Evolutionary conservation across 2,888 invertebrate species (phyloP).

Genomic region (Leuctra nigra): DNA sequence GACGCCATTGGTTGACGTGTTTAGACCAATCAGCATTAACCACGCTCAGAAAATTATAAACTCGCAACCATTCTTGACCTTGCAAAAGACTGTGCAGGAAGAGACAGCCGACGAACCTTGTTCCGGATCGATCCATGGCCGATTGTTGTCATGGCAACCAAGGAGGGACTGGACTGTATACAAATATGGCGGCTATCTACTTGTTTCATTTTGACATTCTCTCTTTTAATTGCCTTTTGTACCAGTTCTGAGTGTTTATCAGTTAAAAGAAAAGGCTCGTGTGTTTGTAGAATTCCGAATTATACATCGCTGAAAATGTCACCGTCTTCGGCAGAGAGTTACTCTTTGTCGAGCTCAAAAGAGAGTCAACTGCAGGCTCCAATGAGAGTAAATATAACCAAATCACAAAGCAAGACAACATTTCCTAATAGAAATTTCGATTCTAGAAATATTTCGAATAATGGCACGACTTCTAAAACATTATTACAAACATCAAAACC

Average conservation of each 20-base stretch:
- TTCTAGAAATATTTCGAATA: not conserved
- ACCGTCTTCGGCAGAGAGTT: too few relatives aligned
- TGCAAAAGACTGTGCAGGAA: not conserved
- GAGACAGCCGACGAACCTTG: not conserved
- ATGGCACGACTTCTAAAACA: not conserved
- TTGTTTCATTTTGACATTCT: too few relatives aligned
- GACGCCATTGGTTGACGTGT: constrained; percentile 28
- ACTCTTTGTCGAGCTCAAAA: too few relatives aligned
- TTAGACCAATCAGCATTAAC: constrained; percentile 30
- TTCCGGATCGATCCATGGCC: not conserved
- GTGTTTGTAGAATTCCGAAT: too few relatives aligned
- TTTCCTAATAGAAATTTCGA: not conserved
- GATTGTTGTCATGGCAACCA: not conserved
- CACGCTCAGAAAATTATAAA: constrained; percentile 29
- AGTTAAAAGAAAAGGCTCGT: too few relatives aligned
- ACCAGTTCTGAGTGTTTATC: too few relatives aligned
- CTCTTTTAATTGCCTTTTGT: too few relatives aligned
- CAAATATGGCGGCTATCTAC: too few relatives aligned
- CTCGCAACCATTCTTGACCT: constrained; percentile 16
- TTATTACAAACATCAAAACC: not conserved
- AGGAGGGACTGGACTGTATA: not conserved
- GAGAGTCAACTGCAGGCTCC: not conserved
- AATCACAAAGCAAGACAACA: not conserved
- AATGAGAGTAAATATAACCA: not conserved
- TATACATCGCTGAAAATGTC: too few relatives aligned